Evolutionary conservation across 2,113 vertebrate genomes (phyloP), one percentile per base, ranked within the genome.

Genomic region (Eptatretus burgeri): DNA sequence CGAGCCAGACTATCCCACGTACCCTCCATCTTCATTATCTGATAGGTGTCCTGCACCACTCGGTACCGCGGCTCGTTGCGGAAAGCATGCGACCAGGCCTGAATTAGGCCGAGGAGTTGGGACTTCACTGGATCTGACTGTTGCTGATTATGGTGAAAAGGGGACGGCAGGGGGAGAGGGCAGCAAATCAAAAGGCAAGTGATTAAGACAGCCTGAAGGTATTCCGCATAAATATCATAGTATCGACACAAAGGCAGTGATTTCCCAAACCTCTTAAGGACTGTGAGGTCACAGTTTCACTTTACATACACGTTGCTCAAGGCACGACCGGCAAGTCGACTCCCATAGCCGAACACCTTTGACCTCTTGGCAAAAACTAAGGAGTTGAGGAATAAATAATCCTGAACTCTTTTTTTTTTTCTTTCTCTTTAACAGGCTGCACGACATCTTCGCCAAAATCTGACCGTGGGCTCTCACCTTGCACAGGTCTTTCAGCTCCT

Each of bases 21-120:
- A 93, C 91, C 91, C 77, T 95, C 91, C 52, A 98, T 85, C 74
- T 98, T 98, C 86, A 98, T 87, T 67, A 98, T 98, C 73, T 98
- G 91, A 63, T 98, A 98, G 5, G 91, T 98, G 71, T 98, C 91
- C 75, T 98, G 91, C 50, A 95, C 82, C 74, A 98, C 91, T 70
- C 95, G 95, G 75, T 98, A 98, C 72, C 93, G 93, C 69, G 91
- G 89, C 70, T 98, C 91, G 0, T 98, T 95, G 62, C 91, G 84
- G 73, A 96, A 96, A 64, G 91, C 91, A 0, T 95, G 87, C 9
- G 91, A 76, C 91, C 91, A 98, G 69, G 91, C 91, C 71, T 98
- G 91, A 74, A 98, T 89, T 68, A 98, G 75, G 68, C 93, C 88
- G 1, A 98, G 73, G 65, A 98, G 89, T 75, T 95, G 95, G 68